These are phyloP conservation scores for Lumbricus terrestris DNA, from an alignment of 2,888 invertebrate genomes.

Conservation along the genomic window DNA sequence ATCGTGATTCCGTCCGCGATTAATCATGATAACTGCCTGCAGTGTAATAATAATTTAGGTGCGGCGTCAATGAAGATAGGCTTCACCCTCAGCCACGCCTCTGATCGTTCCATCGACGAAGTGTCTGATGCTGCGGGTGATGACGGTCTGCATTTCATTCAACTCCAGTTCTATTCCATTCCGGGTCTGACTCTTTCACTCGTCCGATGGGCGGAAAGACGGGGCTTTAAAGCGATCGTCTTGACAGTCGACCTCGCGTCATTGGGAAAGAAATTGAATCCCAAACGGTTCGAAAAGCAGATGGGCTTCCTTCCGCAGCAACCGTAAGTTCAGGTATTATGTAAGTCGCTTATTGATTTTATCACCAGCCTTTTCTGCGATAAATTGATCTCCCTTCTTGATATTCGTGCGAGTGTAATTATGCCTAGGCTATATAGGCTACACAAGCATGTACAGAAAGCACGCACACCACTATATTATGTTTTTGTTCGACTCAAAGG, in stretches of 20 bases:
- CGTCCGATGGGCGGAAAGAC: background rate
- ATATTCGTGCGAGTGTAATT: too few species aligned
- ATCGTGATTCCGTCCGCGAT: too few species aligned
- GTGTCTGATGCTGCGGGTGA: constrained; percentile 64
- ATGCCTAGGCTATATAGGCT: too few species aligned
- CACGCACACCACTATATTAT: too few species aligned
- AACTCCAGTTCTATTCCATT: background rate
- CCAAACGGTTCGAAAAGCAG: background rate
- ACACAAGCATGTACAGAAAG: too few species aligned
- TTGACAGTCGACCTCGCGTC: background rate
- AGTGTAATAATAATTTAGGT: constrained; percentile 67
- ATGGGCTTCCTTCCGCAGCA: too few species aligned
- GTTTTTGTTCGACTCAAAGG: too few species aligned
- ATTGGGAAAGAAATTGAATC: background rate
- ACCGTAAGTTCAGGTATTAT: too few species aligned
- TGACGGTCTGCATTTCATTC: background rate
- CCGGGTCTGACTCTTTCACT: background rate
- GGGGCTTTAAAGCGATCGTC: background rate
- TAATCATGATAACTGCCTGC: too few species aligned
- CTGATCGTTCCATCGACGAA: constrained; percentile 84
- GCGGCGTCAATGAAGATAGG: constrained; percentile 75
- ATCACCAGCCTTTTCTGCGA: too few species aligned
- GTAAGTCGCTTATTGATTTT: too few species aligned
- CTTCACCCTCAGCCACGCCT: constrained; percentile 79
- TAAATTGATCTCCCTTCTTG: too few species aligned